A percentile compares a stretch with the other conserved stretches of the same genome.
Evolutionary conservation across 1,140 invertebrate genomes (phyloP).

Genomic region (Delia radicum): DNA sequence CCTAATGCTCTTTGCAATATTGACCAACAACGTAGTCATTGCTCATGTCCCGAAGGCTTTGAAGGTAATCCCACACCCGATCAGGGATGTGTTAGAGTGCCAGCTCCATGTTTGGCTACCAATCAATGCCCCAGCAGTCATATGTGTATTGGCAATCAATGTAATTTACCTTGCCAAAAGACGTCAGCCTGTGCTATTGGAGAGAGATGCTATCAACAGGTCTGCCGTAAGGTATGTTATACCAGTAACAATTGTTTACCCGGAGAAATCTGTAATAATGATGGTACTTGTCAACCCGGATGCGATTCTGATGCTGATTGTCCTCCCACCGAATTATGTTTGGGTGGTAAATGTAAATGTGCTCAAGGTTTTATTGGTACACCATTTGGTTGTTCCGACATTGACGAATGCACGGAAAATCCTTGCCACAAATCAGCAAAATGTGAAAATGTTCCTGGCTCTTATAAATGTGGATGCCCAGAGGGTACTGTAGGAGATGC

Average conservation of each 20-base stretch:
- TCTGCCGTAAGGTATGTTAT: conserved; percentile 84
- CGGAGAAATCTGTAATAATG: conserved; percentile 80
- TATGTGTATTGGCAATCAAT: conserved; percentile 72
- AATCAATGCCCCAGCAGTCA: conserved; percentile 72
- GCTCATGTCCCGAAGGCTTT: conserved; percentile 79
- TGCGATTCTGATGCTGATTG: conserved; percentile 83
- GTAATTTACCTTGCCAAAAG: conserved; percentile 73
- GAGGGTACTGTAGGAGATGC: conserved; percentile 78
- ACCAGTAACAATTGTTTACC: conserved; percentile 84
- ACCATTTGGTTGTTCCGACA: conserved; percentile 71
- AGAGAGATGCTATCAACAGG: conserved; percentile 76
- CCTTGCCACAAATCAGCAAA: conserved; percentile 78
- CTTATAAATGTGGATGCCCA: conserved; percentile 77
- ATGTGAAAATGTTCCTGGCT: conserved; percentile 78
- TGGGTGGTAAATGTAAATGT: conserved; percentile 77
- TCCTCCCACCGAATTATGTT: conserved; percentile 75
- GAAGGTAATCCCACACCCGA: conserved; percentile 84
- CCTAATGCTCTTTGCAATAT: conserved; percentile 80
- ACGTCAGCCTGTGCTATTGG: conserved; percentile 75
- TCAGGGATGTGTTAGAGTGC: conserved; percentile 81
- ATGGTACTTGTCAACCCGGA: conserved; percentile 78
- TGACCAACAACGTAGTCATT: conserved; percentile 69
- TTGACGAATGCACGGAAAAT: conserved; percentile 75
- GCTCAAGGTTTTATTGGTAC: conserved; percentile 68
- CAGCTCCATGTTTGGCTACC: conserved; percentile 64